Conservation (phyloP, 1,140 invertebrate genomes). For the Ips typographus region DNA sequence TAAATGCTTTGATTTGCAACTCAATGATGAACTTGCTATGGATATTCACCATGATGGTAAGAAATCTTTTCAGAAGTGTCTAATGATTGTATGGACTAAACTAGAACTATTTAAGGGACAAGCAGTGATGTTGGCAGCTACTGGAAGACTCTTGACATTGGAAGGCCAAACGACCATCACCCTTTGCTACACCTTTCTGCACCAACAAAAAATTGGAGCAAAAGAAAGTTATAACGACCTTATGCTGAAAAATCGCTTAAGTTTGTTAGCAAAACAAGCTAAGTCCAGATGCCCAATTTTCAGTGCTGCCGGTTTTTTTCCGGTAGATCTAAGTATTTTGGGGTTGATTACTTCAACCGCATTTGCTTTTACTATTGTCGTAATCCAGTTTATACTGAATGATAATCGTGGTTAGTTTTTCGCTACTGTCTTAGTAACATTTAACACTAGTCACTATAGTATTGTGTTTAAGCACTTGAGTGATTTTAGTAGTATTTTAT, state of each 20-base stretch:
- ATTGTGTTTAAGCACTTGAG: too few relatives aligned
- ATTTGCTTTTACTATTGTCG: not conserved
- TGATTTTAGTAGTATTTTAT: too few relatives aligned
- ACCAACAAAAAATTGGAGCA: too few relatives aligned
- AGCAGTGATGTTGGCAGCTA: not conserved
- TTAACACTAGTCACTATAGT: too few relatives aligned
- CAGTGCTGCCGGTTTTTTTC: constrained; percentile 1
- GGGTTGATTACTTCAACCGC: not conserved
- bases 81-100: not conserved
- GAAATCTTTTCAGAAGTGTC: too few relatives aligned
- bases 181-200: too few relatives aligned
- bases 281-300: constrained; percentile 3
- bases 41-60: not conserved
- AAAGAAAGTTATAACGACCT: too few relatives aligned
- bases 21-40: not conserved
- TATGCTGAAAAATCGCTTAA: too few relatives aligned
- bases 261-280: constrained; percentile 4
- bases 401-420: not conserved
- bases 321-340: constrained; percentile 2
- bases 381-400: constrained; percentile 8
- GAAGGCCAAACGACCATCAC: too few relatives aligned
- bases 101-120: not conserved
- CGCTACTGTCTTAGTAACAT: not conserved
- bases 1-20: not conserved
- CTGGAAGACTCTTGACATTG: too few relatives aligned